Evolutionary conservation across 2,888 invertebrate species (phyloP), one percentile per base, ranked within the genome.

Genomic region (Palloptera scutellata): DNA sequence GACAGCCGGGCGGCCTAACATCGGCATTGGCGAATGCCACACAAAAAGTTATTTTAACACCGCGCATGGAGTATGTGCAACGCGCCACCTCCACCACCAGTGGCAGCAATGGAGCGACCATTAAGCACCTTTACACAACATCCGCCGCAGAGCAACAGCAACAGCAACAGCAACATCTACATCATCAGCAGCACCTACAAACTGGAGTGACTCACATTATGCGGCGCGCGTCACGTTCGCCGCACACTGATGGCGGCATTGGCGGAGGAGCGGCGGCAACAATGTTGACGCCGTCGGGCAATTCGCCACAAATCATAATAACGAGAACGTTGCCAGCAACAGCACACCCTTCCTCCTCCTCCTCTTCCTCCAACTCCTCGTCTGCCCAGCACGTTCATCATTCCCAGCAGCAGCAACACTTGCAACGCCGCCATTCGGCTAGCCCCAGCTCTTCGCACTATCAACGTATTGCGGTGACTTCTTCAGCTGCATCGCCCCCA

Each of bases 41-140:
- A 8, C 84, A 84, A 69, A 84, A 84, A 70, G 81, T 84, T 19
- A 82, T 83, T 45, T 73, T 84, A 40, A 82, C 84, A 11, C 84
- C 84, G 0, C 80, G 84, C 10, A 77, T 81, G 1, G 83, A 84
- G 63, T 83, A 80, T 70, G 80, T 81, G 67, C 73, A 74, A 62
- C 73, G 71, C 20, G n/a, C 65, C 12, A 53, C 48, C 1, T 61
- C 63, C 1, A 43, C 59, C 13, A 69, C 61, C 45, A 45, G 66
- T 65, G 43, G 60, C 67, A 42, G 20, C 66, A 48, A 57, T 48
- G 65, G 63, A 60, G 13, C 52, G 8, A 45, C 54, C 13, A 71
- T 74, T 51, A 78, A 76, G 59, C 79, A 77, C 52, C 20, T 45
- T 61, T 65, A 40, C 15, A 20, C 19, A 40, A 54, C 30, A 4